A percentile compares a stretch with the other conserved stretches of the same genome.
Evolutionary conservation across 2,888 invertebrate genomes (phyloP).

Genomic region (Polyploca ridens): DNA sequence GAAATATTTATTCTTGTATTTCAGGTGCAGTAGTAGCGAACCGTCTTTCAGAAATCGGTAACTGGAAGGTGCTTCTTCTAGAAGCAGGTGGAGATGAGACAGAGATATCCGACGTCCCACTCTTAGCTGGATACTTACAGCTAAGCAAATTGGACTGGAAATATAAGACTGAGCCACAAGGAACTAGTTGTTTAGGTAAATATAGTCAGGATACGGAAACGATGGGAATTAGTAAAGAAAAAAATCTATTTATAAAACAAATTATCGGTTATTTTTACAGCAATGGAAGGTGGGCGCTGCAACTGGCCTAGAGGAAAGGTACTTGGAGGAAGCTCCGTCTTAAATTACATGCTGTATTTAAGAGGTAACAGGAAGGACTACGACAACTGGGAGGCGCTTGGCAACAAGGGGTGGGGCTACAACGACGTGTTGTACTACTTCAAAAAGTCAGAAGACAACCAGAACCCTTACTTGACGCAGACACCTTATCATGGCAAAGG

Average conservation of each 20-base stretch:
- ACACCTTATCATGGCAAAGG: conserved; percentile 92
- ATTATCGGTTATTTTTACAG: conserved; percentile 72
- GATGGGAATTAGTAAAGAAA: too few species aligned
- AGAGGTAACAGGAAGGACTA: conserved; percentile 96
- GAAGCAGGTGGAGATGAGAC: conserved; percentile 97
- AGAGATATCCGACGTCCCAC: conserved; percentile 94
- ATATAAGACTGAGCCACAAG: conserved; percentile 95
- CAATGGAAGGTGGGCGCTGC: conserved; percentile 92
- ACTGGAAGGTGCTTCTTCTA: conserved; percentile 91
- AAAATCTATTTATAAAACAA: too few species aligned
- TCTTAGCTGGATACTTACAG: conserved; percentile 94
- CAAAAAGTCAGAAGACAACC: conserved; percentile 96
- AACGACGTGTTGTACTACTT: conserved; percentile 92
- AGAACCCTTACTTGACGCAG: conserved; percentile 91
- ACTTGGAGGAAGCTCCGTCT: conserved; percentile 94
- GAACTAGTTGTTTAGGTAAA: conserved; percentile 91
- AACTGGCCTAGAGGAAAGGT: conserved; percentile 97
- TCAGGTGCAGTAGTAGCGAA: conserved; percentile 93
- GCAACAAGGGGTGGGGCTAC: conserved; percentile 95
- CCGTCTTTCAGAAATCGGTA: conserved; percentile 90
- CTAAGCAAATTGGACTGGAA: conserved; percentile 95
- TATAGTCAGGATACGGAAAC: neutral
- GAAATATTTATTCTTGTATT: conserved; percentile 26
- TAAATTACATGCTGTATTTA: conserved; percentile 96
- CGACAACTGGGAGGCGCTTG: conserved; percentile 93